These are phyloP conservation scores for Anticlea derivata DNA, from an alignment of 2,888 invertebrate genomes.

Conservation along the genomic window DNA sequence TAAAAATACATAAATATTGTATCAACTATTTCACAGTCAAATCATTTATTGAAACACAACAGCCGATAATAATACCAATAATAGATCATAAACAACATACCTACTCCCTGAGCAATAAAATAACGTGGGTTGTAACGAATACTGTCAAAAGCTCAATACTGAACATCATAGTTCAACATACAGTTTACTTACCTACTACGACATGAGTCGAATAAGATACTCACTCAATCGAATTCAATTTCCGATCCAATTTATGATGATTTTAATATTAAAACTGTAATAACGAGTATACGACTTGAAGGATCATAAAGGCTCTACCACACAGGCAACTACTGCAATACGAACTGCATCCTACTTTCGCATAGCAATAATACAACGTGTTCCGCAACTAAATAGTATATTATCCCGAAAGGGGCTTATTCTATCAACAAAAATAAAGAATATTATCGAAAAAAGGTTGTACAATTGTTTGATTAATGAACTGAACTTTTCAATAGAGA, in stretches of 20 bases:
- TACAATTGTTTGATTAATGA: too few species aligned
- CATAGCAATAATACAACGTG: too few species aligned
- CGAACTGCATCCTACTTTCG: too few species aligned
- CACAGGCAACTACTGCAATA: too few species aligned
- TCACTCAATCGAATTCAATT: constrained; percentile 1
- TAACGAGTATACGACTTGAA: too few species aligned
- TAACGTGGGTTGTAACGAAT: constrained; percentile 53
- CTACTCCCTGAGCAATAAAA: constrained; percentile 49
- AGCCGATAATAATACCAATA: constrained; percentile 35
- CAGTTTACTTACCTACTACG: background rate
- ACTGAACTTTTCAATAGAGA: too few species aligned
- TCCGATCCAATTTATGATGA: constrained; percentile 3
- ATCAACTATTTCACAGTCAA: constrained; percentile 7
- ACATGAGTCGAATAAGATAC: background rate
- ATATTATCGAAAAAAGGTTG: too few species aligned
- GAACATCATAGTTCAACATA: background rate
- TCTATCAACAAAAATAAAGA: too few species aligned
- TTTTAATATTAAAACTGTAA: too few species aligned
- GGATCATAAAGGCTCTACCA: too few species aligned
- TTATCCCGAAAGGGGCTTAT: too few species aligned
- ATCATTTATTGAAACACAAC: constrained; percentile 5
- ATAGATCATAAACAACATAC: constrained; percentile 56
- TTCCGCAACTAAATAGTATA: too few species aligned
- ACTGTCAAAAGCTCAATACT: constrained; percentile 49
- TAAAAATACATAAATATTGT: background rate